Percentiles rank a stretch among this genome's conserved stretches.
Conservation (phyloP, 2,797 vertebrate species). For the Smutsia temminckii region DNA sequence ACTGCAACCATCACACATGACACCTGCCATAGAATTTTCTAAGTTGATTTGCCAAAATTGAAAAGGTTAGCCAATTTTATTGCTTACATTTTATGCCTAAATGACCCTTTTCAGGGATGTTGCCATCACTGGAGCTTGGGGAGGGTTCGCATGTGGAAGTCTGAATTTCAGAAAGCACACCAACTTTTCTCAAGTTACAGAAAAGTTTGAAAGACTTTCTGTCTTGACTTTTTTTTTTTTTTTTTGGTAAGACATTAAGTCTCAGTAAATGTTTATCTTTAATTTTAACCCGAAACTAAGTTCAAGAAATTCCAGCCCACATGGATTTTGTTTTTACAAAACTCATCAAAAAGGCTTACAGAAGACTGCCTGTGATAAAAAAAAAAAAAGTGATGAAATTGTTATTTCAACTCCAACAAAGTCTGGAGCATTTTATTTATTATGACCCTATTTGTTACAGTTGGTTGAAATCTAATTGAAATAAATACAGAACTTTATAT, state of each 20-base stretch:
- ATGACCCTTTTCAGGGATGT: slow-evolving; percentile 63
- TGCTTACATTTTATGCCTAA: slow-evolving; percentile 76
- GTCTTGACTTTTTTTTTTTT: not conserved
- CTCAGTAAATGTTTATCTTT: slow-evolving; percentile 74
- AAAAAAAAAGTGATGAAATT: slow-evolving; percentile 6
- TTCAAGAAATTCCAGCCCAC: slow-evolving; percentile 61
- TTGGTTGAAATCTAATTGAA: slow-evolving; percentile 64
- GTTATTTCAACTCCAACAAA: slow-evolving; percentile 30
- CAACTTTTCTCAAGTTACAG: slow-evolving; percentile 67
- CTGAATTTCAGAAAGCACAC: slow-evolving; percentile 78
- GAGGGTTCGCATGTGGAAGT: slow-evolving; percentile 70
- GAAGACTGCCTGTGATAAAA: slow-evolving; percentile 37
- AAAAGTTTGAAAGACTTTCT: slow-evolving; percentile 74
- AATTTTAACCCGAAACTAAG: slow-evolving; percentile 74
- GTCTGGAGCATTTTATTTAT: slow-evolving; percentile 54
- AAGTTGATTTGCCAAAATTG: slow-evolving; percentile 34
- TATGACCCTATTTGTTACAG: slow-evolving; percentile 21
- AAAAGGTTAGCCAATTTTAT: slow-evolving; percentile 78
- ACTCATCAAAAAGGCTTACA: slow-evolving; percentile 73
- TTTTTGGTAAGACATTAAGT: slow-evolving; percentile 44
- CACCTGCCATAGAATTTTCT: not conserved
- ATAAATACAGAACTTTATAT: slow-evolving; percentile 34
- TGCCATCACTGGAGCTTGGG: not conserved
- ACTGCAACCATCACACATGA: not conserved
- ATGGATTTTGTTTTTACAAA: slow-evolving; percentile 71